Percentiles rank a stretch among this genome's conserved stretches.
phyloP scores from a whole-genome alignment of 2,888 invertebrate species.

The Apodemia mormo region DNA sequence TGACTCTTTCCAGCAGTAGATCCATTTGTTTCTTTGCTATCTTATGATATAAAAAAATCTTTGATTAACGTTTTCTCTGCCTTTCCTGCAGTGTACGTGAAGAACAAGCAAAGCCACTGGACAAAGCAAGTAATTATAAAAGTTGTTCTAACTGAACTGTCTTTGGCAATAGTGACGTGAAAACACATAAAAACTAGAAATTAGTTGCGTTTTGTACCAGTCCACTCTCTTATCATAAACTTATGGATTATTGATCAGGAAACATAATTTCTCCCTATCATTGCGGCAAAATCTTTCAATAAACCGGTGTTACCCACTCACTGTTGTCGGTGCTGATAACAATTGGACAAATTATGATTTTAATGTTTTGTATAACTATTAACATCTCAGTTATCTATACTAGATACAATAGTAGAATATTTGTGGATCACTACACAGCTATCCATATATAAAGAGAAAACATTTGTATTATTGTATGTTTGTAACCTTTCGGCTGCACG shows the following conservation, averaged over 20 bases:
- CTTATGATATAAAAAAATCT: no score
- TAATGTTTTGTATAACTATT: background rate
- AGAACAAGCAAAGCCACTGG: background rate
- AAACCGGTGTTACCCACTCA: slow-evolving; percentile 46
- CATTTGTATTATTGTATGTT: no score
- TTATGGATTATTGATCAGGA: slow-evolving; percentile 33
- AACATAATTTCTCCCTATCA: slow-evolving; percentile 41
- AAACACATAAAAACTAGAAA: slow-evolving; percentile 11
- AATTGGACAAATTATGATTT: slow-evolving; percentile 42
- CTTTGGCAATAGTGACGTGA: background rate
- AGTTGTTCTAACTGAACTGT: background rate
- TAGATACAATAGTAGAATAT: no score
- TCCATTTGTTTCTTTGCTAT: no score
- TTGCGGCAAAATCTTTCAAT: slow-evolving; percentile 37
- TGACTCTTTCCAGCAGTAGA: no score
- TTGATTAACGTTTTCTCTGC: no score
- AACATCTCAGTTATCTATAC: background rate
- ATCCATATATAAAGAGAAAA: no score
- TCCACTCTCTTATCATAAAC: slow-evolving; percentile 31
- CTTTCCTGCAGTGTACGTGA: no score
- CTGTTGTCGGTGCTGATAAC: slow-evolving; percentile 42
- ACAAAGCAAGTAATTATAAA: background rate
- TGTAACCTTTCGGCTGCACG: no score
- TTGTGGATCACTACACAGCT: no score
- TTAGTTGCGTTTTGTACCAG: slow-evolving; percentile 13